Conservation (phyloP, 2,113 vertebrate genomes). For the Campylorhamphus procurvoides region DNA sequence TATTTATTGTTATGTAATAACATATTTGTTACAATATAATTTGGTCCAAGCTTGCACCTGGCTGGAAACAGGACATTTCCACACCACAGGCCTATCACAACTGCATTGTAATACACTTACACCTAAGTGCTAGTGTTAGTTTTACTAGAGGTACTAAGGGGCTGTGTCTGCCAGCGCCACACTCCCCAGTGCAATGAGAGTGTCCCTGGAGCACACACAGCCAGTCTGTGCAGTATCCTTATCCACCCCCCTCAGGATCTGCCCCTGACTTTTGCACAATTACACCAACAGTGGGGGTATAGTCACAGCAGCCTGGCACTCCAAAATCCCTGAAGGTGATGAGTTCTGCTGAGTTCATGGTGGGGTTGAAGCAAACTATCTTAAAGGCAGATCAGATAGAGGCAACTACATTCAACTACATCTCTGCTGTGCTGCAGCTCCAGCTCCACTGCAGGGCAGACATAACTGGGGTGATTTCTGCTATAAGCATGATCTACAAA, state of each 20-base stretch:
- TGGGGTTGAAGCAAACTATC: neutral
- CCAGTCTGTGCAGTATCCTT: neutral
- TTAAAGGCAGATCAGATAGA: neutral
- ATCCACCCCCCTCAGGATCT: neutral
- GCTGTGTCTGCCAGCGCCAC: neutral
- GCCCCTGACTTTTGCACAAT: neutral
- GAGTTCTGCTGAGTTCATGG: neutral
- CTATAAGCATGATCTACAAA: neutral
- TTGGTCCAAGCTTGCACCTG: neutral
- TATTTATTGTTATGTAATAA: neutral
- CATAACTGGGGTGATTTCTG: neutral
- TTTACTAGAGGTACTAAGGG: neutral
- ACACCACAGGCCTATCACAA: neutral
- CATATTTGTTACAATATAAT: neutral
- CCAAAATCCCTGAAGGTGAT: neutral
- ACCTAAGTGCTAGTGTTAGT: neutral
- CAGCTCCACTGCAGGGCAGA: neutral
- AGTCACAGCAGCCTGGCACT: neutral
- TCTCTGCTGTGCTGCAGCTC: neutral
- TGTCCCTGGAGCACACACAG: neutral
- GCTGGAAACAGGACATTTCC: neutral
- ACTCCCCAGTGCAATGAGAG: accelerated
- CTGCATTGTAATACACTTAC: neutral
- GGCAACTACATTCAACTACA: neutral
- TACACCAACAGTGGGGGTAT: neutral